Base-by-base conservation (phyloP, 2,113 vertebrate genomes). In the Pteruthius melanotis region DNA sequence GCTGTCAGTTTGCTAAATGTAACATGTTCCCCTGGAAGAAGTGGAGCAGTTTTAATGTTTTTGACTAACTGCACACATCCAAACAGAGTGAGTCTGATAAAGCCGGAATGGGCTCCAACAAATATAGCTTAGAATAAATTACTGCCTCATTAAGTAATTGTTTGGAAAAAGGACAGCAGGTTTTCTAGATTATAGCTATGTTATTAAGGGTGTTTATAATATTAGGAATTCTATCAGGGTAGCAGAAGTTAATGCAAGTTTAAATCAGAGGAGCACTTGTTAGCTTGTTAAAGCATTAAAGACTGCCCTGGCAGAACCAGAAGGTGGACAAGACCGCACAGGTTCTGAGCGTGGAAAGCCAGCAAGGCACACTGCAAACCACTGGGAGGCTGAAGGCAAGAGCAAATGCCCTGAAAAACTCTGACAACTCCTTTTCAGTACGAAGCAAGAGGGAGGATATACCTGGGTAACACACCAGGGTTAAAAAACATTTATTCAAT, bases 111-210 rank as follows among this genome's bases (percentile, higher is more conserved):
- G 88, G 37, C 86, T 97, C 89, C 80, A 88, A 93, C 85, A 95
- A 97, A 84, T 95, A 97, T 53, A 94, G 91, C 95, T 92, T 94
- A 91, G 83, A 96, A 97, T 96, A 96, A 97, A 97, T 94, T 94
- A 95, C 83, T 79, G 88, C 66, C 95, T 96, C 91, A 83, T 96
- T 97, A 96, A 97, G 95, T 95, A 96, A 98, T 96, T 95, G 94
- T 96, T 90, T 96, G 80, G 91, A 18, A 91, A 96, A 97, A 95
- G 94, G 87, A 87, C 95, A 95, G 93, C 35, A 64, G 84, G 87
- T 66, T 91, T 96, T 94, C 85, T 82, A 86, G 54, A 95, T 90
- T 93, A 78, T 57, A 95, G 91, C 79, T 11, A 1, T 44, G 82
- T 79, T 89, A 95, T 91, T 95, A 95, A 94, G 87, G 86, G 86